Evolutionary conservation across 2,888 invertebrate genomes (phyloP), one percentile per base, ranked within the genome.

Genomic region (Coremacera marginata): DNA sequence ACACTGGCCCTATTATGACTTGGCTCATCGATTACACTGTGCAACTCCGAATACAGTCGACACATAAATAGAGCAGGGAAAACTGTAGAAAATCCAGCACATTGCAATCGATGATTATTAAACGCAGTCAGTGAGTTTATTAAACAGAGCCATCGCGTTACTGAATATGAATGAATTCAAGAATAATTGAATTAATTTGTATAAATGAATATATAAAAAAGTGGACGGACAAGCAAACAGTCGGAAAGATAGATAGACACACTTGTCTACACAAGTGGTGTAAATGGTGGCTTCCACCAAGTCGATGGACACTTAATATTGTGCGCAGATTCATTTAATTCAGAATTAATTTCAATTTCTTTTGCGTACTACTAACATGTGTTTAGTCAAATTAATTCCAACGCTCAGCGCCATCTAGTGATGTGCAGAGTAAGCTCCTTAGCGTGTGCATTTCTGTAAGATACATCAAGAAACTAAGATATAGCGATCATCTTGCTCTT

Each of bases 181-280:
- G 86, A 85, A 85, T 86, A 85, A 87, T 86, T 87, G 88, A 86
- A 86, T 86, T 87, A 87, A 87, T 86, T 87, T 86, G 86, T 86
- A 86, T 86, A 87, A 86, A 86, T 86, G 88, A 86, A 86, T 86
- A 86, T 84, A 86, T 86, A 86, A 87, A 86, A 84, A 85, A 83
- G 80, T 82, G 27, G 79, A 81, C 74, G 44, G 55, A 51, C 71
- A 57, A 79, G 63, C 49, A 60, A 52, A 49, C 55, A 60, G 34
- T 37, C 52, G n/a, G 55, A 8, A 37, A 51, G 67, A 65, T 49
- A 75, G 44, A 74, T 37, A 67, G 34, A 51, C 27, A 62, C 34
- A 77, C 67, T 77, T 22, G 7, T 7, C 51, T 25, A n/a, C 16
- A 14, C n/a, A 31, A 9, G n/a, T 25, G 31, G 49, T 16, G 51